Evolutionary conservation across 2,888 invertebrate species (phyloP).

Genomic region (Sthenelais limicola): DNA sequence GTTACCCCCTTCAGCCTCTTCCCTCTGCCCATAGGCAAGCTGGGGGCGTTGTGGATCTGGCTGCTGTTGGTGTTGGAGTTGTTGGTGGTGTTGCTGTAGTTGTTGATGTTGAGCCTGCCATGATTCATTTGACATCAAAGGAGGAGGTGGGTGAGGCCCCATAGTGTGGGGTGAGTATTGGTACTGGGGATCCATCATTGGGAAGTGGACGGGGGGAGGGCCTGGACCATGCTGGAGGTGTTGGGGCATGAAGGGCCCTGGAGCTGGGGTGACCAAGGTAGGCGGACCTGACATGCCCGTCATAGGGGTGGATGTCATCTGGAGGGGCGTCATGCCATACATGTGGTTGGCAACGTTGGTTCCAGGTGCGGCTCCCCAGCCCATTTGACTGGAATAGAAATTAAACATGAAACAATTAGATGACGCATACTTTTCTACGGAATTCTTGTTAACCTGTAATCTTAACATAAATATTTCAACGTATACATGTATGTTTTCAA

Average conservation of each 20-base stretch:
- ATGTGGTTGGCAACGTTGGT: not conserved
- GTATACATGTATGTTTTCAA: too few species aligned
- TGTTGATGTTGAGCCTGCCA: too few species aligned
- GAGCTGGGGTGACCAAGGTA: constrained; percentile 12
- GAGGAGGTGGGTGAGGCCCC: not conserved
- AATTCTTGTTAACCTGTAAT: too few species aligned
- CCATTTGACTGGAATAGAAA: constrained; percentile 3
- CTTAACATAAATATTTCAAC: too few species aligned
- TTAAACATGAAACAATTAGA: not conserved
- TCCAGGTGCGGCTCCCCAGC: constrained; percentile 11
- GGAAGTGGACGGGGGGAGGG: too few species aligned
- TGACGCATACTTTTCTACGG: too few species aligned
- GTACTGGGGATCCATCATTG: not conserved
- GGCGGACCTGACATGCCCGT: not conserved
- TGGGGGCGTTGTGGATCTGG: not conserved
- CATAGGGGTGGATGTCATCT: constrained; percentile 10
- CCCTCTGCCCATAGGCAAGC: not conserved
- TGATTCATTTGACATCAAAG: not conserved
- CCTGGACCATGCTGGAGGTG: not conserved
- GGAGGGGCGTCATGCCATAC: not conserved
- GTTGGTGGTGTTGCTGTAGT: not conserved
- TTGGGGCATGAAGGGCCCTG: not conserved
- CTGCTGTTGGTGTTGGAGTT: not conserved
- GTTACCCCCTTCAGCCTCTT: too few species aligned
- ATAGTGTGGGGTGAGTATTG: constrained; percentile 18